Evolutionary conservation across 2,888 invertebrate species (phyloP), one percentile per base, ranked within the genome.

Genomic region (Entomobrya proxima): DNA sequence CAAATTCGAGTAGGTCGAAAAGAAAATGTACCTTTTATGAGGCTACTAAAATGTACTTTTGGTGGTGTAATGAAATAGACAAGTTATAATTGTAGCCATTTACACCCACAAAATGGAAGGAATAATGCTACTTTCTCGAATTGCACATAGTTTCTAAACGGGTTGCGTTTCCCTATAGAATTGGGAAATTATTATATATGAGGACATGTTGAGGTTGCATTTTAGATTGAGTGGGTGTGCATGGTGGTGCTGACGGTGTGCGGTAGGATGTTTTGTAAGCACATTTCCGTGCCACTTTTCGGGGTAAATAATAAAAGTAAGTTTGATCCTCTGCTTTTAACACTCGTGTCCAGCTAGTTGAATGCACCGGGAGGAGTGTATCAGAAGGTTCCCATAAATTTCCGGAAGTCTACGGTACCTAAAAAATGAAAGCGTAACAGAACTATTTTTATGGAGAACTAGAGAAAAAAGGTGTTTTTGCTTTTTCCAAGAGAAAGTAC

Each of bases 141-240:
- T 27, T 55, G 11, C 55, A 55, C 27, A 27, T 55, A 18, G n/a
- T 44, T 44, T 44, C 27, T 15, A 18, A 11, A 27, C 27, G 5
- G 55, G 55, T 52, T 4, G 52, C 4, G 24, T 7, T 27, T 27
- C 55, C 27, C 55, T 27, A 11, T 27, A 55, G 55, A 55, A 24
- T 55, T 27, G 27, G n/a, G 27, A 55, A 47, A 55, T 55, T 55
- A 55, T 27, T 55, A 55, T 55, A 55, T 55, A 55, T 55, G 55
- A 9, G 11, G 55, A 55, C 55, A 55, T 55, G 27, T 55, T 55
- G 55, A 18, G 55, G 55, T 55, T 52, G 52, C 3, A 15, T 15
- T n/a, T 47, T 47, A n/a, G 52, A 52, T 18, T 52, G 52, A 52
- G 21, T 52, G 18, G 21, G 52, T 52, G 52, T 21, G 21, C 6